Evolutionary conservation across 2,797 vertebrate genomes (phyloP), one percentile per base, ranked within the genome.

Genomic region (Pipistrellus pygmaeus): DNA sequence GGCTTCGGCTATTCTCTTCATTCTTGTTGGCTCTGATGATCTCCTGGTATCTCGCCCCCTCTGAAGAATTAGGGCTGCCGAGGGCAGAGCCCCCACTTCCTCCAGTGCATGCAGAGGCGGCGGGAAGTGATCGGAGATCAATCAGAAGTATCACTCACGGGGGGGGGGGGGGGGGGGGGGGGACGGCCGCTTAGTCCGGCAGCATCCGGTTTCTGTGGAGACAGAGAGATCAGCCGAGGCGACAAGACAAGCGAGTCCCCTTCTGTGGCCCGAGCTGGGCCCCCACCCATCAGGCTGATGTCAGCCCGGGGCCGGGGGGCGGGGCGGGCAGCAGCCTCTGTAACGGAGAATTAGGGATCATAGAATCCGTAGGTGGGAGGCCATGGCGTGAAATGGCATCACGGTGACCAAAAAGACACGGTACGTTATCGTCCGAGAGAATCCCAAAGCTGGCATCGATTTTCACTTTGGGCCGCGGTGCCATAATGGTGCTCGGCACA

Each of bases 111-210:
- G 83, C 14, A 88, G 93, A 93, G 86, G 91, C 20, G 14, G 66
- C 53, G 0, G 97, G 90, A 94, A 85, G 95, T 97, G 78, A 94
- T 80, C 75, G 41, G 75, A 1, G 32, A 94, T 94, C 94, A 91
- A 88, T 98, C 94, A 68, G 94, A 91, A 83, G 96, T 77, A 88
- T 91, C 97, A 82, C 94, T 91, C 83, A 93, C 96, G 96, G 77
- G 96, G 77, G 93, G 95, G 97, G 93, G 95, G 97, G 93, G 95
- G 97, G 96, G 77, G 96, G 77, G 96, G 77, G 96, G 77, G 93
- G 95, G 97, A 96, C 91, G 96, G 96, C 1, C 97, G 95, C 71
- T 96, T 95, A 96, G 97, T 97, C 97, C 96, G 93, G 84, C 87
- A 76, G 86, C 4, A 83, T 92, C 71, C 86, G 0, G 57, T 94